Base-by-base conservation (phyloP, 2,797 vertebrate species). In the Chiroxiphia lanceolata region DNA sequence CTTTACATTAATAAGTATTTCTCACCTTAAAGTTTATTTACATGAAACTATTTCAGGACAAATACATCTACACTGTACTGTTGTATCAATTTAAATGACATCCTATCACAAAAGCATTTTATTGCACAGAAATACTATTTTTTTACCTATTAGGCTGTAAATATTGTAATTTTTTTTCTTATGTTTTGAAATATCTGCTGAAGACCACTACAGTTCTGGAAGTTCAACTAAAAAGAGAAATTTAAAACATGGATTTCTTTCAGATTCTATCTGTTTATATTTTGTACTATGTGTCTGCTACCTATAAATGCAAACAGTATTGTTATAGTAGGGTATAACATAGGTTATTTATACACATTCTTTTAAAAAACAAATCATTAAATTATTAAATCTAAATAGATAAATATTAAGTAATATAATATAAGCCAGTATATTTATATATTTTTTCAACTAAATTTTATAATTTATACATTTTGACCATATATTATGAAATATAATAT, bases 281-380 rank as follows among this genome's bases (percentile, higher is more conserved):
- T 7, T 50, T 11, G 3, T 38, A 36, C 15, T 31, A 3, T 18
- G 4, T 68, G 9, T 34, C 38, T 40, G 22, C 57, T 18, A 56
- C 4, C 6, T 61, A 22, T 60, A 50, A 48, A 64, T 74, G 44
- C 1, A 63, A 72, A n/a, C 3, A 19, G 2, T n/a, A 18, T 67
- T 33, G 3, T 4, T 36, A 12, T 22, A 72, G 67, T 38, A 38
- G 59, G 25, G 11, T 38, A 27, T 26, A 60, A n/a, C 38, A 22
- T 6, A 21, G 3, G 6, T 2, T 15, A 38, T 47, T 34, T 27
- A 10, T 15, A 48, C 3, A 14, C 5, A 48, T 45, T 20, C 0
- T 17, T 72, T 64, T 20, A 27, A 42, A 33, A 22, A 18, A 0
- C 2, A 29, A 84, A 80, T 7, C 2, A 59, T 51, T 21, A 22